Base-by-base conservation (phyloP, 1,140 invertebrate species). In the Lutraria rhynchaena region DNA sequence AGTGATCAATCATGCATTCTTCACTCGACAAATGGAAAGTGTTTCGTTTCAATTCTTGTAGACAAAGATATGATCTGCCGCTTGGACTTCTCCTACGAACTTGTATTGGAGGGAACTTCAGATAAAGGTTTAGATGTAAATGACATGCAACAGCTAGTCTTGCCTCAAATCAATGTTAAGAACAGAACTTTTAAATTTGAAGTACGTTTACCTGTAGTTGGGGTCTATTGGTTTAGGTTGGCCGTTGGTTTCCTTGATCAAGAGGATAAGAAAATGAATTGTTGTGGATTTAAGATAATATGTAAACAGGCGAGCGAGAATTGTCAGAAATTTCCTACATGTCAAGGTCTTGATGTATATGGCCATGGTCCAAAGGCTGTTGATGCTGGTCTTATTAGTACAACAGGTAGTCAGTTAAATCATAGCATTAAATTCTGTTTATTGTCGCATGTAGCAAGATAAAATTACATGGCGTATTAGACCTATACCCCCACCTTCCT, bases 171-270 rank as follows among this genome's bases (percentile, higher is more conserved):
- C n/a, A 11, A 35, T 24, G 65, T 29, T 22, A 69, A 63, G n/a
- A n/a, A 63, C 4, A 35, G 33, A 37, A 44, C 44, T 29, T 37
- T 69, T 22, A 29, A 49, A 49, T 69, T 69, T 69, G 65, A 69
- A 69, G 49, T 69, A n/a, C 37, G 65, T 46, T 35, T 69, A 44
- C 65, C 65, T 11, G 65, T 51, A 22, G 65, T 69, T 4, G 65
- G 65, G n/a, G 37, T 35, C 11, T 69, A 49, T 29, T 69, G 37
- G 41, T 69, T 69, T 51, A 35, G 46, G 5, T 51, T 69, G 19
- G 37, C 65, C 19, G 65, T 49, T 1, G 65, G 65, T 1, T 22
- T 49, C 1, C 11, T 49, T 1, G 7, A 69, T 24, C 24, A 46
- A 46, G 24, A 29, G 29, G 37, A 46, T 17, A 24, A 4, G 44